Base-by-base conservation (phyloP, 2,797 vertebrate genomes). In the Heteromormyrus szaboi region DNA sequence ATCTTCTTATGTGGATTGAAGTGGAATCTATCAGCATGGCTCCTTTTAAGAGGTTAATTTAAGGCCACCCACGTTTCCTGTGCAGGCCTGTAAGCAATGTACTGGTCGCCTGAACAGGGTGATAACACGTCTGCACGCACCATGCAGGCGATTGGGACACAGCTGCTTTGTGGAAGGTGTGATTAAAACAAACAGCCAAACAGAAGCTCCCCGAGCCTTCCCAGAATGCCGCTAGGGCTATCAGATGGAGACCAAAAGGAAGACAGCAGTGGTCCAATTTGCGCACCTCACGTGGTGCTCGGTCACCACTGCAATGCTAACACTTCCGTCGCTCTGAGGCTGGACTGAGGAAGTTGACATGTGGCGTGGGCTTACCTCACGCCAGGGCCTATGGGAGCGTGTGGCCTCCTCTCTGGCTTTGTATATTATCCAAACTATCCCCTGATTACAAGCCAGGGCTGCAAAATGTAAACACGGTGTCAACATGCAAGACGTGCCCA, bases 391-490 rank as follows among this genome's bases (percentile, higher is more conserved):
- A 88, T 41, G 84, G 46, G 86, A 84, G 88, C 88, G 90, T 93
- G 91, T 92, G 91, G 93, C 92, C 93, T 91, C 89, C 87, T 90
- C 90, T 68, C 90, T 91, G 89, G 90, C 87, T 91, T 89, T 91
- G 87, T 91, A 90, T 92, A 90, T 90, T 88, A 90, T 89, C 90
- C 92, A 89, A 92, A 90, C 90, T 91, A 88, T 91, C 89, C 83
- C 68, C 84, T 93, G 93, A 95, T 95, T 94, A 94, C 93, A 94
- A 92, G 91, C 91, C 88, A 50, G 91, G 87, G 90, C 90, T 94
- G 88, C 86, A 85, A 85, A 93, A 92, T 91, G 90, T 95, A 95
- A 95, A 95, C 93, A 95, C 3, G 3, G 91, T 91, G 93, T 94
- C 93, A 92, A 90, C 87, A 86, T 91, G 85, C 90, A 93, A 91